A percentile compares a stretch with the other conserved stretches of the same genome.
Evolutionary conservation across 2,888 invertebrate species (phyloP).

Genomic region (Nomada ruficornis): DNA sequence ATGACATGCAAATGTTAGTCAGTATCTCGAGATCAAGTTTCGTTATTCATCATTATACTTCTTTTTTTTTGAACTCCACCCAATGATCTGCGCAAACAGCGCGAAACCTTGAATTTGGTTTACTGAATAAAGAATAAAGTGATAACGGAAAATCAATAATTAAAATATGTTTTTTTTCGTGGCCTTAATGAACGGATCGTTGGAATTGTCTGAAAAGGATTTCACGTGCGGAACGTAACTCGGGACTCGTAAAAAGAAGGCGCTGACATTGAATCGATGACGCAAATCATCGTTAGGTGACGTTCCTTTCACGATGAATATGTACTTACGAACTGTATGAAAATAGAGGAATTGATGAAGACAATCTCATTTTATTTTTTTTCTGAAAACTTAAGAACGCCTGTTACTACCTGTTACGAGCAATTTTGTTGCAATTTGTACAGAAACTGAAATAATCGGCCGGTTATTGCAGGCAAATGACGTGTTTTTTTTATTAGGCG

Average conservation of each 20-base stretch:
- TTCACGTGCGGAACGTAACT: neutral
- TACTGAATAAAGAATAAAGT: neutral
- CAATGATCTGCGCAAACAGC: neutral
- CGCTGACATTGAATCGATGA: neutral
- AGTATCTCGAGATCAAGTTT: conserved; percentile 23
- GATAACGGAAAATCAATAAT: neutral
- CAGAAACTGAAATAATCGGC: too few species aligned
- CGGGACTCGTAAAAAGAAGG: neutral
- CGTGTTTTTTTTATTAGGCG: too few species aligned
- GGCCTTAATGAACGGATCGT: neutral
- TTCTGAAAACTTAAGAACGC: neutral
- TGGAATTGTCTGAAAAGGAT: neutral
- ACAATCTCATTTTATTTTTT: neutral
- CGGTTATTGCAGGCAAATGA: too few species aligned
- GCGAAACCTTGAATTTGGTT: neutral
- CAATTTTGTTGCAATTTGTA: too few species aligned
- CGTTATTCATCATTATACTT: conserved; percentile 11
- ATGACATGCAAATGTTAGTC: conserved; percentile 11
- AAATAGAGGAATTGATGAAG: neutral
- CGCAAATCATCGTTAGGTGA: neutral
- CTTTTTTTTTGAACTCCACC: conserved; percentile 19
- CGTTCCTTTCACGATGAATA: neutral
- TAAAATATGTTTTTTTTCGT: neutral
- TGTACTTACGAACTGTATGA: neutral
- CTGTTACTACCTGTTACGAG: too few species aligned